phyloP scores from a whole-genome alignment of 2,113 vertebrate species.

The Gyps fulvus region DNA sequence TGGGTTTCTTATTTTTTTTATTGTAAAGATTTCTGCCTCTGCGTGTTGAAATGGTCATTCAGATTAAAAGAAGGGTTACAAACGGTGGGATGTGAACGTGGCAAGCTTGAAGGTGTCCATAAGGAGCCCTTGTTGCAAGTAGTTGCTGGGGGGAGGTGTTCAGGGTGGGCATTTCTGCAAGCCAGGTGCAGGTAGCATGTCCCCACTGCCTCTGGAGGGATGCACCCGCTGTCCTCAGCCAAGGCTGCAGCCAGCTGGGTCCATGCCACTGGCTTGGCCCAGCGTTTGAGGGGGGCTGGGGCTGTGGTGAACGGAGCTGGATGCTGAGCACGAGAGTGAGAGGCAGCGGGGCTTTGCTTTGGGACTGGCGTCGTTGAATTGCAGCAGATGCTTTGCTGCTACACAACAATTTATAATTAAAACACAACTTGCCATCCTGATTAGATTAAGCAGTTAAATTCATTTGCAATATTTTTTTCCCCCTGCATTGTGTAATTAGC shows the following conservation, averaged over 20 bases:
- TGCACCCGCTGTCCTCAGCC: background rate
- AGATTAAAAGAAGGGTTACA: background rate
- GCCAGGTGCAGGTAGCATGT: rapidly evolving
- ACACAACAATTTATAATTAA: conserved; percentile 50
- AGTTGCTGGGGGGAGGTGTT: background rate
- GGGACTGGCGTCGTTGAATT: background rate
- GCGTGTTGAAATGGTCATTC: rapidly evolving
- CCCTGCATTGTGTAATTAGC: conserved; percentile 52
- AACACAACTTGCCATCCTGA: conserved; percentile 42
- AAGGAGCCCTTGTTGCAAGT: background rate
- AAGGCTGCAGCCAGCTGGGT: background rate
- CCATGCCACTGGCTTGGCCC: background rate
- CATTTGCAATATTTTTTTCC: conserved; percentile 16
- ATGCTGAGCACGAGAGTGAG: rapidly evolving
- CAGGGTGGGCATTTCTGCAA: background rate
- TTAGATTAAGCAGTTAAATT: conserved; percentile 49
- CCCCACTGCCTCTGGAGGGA: background rate
- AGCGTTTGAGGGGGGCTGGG: rapidly evolving
- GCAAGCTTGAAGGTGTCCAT: background rate
- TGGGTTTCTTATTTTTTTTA: too few relatives aligned
- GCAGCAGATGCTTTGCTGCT: conserved; percentile 10
- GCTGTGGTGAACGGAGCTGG: background rate
- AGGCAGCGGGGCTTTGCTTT: background rate
- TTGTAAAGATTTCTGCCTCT: background rate
- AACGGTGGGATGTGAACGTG: rapidly evolving